Base-by-base conservation (phyloP, 2,797 vertebrate species). In the Syngnathus rostellatus region DNA sequence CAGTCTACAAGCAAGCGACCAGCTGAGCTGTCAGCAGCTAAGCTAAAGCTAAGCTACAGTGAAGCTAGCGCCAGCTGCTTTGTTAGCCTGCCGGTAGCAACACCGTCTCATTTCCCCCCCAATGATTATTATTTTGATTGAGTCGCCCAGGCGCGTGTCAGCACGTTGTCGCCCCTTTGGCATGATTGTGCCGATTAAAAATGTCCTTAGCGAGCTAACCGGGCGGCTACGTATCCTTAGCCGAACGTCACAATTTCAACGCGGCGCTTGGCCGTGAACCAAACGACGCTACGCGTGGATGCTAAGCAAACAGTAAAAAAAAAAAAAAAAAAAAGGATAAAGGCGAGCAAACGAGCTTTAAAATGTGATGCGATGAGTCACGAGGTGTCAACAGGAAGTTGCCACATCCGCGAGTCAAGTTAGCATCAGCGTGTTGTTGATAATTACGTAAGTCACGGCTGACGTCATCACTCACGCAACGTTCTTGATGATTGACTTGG, bases 21-120 rank as follows among this genome's bases (percentile, higher is more conserved):
- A 76, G 73, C 76, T 54, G 40, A 68, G 54, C 62, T 67, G 41
- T 21, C 48, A 51, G 48, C 19, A 9, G 64, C 65, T 58, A n/a
- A 73, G 68, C 80, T 78, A 53, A 74, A 69, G 71, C 76, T 65
- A 77, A 73, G 79, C 80, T 78, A 53, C 72, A 71, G 71, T 75
- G 63, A 77, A 74, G 79, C 73, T 72, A 77, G 65, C 76, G 73
- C 80, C 76, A 81, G 69, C 77, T 77, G 79, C 80, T 80, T 80
- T 85, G 77, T 85, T 74, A 72, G 54, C 14, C 14, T 16, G 12
- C 6, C 12, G 25, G 12, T 4, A 17, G 21, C 21, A 23, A 2
- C 5, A 9, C 21, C 21, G 19, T 10, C 1, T 55, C 12, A 11
- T 55, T 55, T 43, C 14, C 1, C 4, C 2, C 11, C 2, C 12